Base-by-base conservation (phyloP, 2,113 vertebrate species). In the Corythaeola cristata region DNA sequence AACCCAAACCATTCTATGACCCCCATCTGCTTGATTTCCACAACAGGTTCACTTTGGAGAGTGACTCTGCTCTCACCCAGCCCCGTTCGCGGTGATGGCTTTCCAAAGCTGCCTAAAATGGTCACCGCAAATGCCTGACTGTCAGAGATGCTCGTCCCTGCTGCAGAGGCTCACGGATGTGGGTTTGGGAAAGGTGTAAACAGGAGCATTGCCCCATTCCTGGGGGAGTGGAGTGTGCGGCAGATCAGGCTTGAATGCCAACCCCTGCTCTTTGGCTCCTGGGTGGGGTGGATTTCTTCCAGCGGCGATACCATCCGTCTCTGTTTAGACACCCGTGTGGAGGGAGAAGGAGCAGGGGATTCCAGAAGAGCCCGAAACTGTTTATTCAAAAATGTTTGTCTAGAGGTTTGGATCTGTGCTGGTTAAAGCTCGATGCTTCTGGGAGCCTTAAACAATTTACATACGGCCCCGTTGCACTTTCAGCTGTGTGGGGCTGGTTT, bases 241-340 rank as follows among this genome's bases (percentile, higher is more conserved):
- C 56, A 41, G 55, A 14, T 84, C 18, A 32, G 52, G 44, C 68
- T 52, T 1, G 3, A 64, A 41, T n/a, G 47, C 56, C 80, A 67
- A 0, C 15, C 59, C 30, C 23, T 64, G 80, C 44, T 66, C 39
- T 32, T 24, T 1, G 6, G 62, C 62, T 88, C 44, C 4, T 7
- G 88, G 24, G 12, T 24, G 27, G 52, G 56, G 63, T 67, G 72
- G 44, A 35, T 93, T 75, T 78, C 69, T 88, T 78, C 49, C n/a
- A 24, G 52, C 7, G 2, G 32, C 8, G 17, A 63, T 39, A 45
- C 28, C 45, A 24, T 41, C 56, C 2, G 0, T 45, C 71, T 72
- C 28, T 71, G n/a, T 27, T 66, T 15, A 33, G 50, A 62, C 62
- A 53, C 76, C 71, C 0, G 0, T 0, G 0, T 26, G 2, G 35